Percentiles rank a stretch among this genome's conserved stretches.
These are phyloP conservation scores for Notodonta ziczac DNA, from an alignment of 2,888 invertebrate genomes.

Conservation along the genomic window DNA sequence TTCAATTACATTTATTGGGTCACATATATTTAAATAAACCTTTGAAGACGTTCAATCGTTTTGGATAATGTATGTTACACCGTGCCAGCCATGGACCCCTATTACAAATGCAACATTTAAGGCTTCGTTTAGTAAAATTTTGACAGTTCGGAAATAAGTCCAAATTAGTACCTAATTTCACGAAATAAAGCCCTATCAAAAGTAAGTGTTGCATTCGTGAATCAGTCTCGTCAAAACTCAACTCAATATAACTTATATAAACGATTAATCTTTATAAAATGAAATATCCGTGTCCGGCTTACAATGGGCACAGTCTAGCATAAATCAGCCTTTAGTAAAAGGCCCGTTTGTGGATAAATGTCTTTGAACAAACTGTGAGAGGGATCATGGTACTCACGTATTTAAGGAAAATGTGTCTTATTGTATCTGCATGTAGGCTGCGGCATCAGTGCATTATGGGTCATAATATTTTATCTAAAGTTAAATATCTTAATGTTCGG, in stretches of 20 bases:
- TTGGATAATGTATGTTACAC: not conserved
- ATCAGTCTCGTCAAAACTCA: too few species aligned
- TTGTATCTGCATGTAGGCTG: slow-evolving; percentile 77
- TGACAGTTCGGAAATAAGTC: too few species aligned
- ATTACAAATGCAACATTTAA: too few species aligned
- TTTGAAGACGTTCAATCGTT: not conserved
- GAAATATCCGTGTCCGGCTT: too few species aligned
- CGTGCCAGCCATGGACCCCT: not conserved
- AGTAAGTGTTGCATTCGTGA: too few species aligned
- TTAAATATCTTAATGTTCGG: slow-evolving; percentile 34
- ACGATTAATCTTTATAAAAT: too few species aligned
- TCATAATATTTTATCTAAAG: slow-evolving; percentile 29
- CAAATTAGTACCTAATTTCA: too few species aligned
- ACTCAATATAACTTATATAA: too few species aligned
- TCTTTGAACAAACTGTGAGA: slow-evolving; percentile 59
- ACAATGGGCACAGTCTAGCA: not conserved
- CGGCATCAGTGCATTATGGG: slow-evolving; percentile 63
- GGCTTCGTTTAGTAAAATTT: too few species aligned
- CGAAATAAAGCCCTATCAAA: too few species aligned
- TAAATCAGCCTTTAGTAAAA: not conserved
- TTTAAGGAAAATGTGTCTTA: slow-evolving; percentile 55
- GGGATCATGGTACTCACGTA: slow-evolving; percentile 49
- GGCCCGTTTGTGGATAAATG: slow-evolving; percentile 42
- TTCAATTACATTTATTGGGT: slow-evolving; percentile 62
- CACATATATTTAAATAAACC: not conserved